These are phyloP conservation scores for Dysdera silvatica DNA, from an alignment of 1,140 invertebrate species.

Conservation along the genomic window DNA sequence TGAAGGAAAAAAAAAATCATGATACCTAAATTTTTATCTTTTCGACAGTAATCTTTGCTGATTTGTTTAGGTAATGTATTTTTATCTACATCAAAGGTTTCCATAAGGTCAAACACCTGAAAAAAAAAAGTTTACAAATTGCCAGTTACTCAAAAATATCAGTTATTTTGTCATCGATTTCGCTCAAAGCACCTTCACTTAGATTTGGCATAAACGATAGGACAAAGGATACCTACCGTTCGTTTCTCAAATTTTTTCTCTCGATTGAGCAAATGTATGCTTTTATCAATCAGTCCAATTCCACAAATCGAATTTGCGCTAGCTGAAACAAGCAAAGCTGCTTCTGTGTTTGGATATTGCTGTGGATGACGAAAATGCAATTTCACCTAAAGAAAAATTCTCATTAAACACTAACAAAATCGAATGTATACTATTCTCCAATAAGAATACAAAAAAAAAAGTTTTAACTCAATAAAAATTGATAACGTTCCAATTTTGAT, in stretches of 20 bases:
- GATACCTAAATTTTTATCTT: no score
- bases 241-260: slow-evolving; percentile 39
- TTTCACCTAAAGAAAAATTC: slow-evolving; percentile 31
- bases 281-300: slow-evolving; percentile 46
- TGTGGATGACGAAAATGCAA: slow-evolving; percentile 47
- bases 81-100: slow-evolving; percentile 3
- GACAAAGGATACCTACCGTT: slow-evolving; percentile 31
- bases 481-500: no score
- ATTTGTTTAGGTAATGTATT: not conserved
- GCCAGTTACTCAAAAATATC: no score
- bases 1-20: no score
- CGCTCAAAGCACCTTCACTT: no score
- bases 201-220: not conserved
- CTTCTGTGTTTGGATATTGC: slow-evolving; percentile 48
- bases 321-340: slow-evolving; percentile 49
- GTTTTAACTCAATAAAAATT: no score
- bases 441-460: not conserved
- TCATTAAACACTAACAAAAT: not conserved
- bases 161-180: no score
- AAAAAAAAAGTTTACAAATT: slow-evolving; percentile 24
- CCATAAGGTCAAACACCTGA: slow-evolving; percentile 37
- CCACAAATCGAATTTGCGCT: slow-evolving; percentile 52
- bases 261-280: slow-evolving; percentile 39
- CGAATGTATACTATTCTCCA: not conserved
- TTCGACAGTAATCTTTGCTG: not conserved